phyloP scores from a whole-genome alignment of 2,888 invertebrate species.

The Epinotia ramella region DNA sequence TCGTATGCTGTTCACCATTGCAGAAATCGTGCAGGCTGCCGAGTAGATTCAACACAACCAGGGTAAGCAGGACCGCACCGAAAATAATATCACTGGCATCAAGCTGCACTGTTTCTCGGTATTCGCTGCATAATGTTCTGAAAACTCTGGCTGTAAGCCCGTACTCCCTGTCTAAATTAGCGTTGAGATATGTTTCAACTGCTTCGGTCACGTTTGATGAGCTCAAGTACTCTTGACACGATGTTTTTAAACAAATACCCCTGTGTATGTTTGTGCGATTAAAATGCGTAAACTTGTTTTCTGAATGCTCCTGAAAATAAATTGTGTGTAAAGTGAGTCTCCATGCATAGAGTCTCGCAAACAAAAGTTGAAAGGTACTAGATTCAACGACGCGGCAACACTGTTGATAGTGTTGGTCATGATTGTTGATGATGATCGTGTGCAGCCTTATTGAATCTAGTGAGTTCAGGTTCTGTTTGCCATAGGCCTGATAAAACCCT shows the following conservation, averaged over 20 bases:
- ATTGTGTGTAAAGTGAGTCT: background rate
- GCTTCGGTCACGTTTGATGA: background rate
- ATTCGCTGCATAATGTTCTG: background rate
- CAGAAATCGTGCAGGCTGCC: slow-evolving; percentile 1
- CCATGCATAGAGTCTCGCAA: background rate
- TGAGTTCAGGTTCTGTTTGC: background rate
- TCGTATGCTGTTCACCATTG: background rate
- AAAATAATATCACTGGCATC: background rate
- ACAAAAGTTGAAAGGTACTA: background rate
- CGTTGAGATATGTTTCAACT: slow-evolving; percentile 1
- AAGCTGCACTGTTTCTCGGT: background rate
- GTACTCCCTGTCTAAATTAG: background rate
- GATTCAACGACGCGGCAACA: background rate
- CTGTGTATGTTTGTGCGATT: slow-evolving; percentile 2
- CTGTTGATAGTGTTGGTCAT: too few relatives aligned
- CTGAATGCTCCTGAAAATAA: slow-evolving; percentile 4
- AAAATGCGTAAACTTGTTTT: background rate
- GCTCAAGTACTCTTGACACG: background rate
- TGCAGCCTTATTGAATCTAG: background rate
- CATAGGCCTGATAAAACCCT: too few relatives aligned
- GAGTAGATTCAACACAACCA: background rate
- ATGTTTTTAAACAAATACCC: background rate
- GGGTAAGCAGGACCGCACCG: background rate
- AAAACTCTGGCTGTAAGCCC: background rate
- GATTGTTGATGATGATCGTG: background rate